phyloP scores from a whole-genome alignment of 2,797 vertebrate genomes.

The Channallabes apus region DNA sequence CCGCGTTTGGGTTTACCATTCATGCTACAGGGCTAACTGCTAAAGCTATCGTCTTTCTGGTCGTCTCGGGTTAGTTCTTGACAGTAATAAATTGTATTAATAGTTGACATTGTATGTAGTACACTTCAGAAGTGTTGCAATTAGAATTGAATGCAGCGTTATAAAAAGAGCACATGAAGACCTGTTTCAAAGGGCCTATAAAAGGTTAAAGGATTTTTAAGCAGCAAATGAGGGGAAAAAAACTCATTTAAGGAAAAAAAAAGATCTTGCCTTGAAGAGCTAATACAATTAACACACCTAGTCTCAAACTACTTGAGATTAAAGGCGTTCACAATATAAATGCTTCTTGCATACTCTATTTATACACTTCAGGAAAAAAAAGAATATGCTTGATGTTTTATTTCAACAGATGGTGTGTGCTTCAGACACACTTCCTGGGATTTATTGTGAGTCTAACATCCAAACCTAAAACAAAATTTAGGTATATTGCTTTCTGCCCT shows the following conservation, averaged over 20 bases:
- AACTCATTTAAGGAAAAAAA: background rate
- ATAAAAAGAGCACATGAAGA: background rate
- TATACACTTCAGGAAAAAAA: background rate
- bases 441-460: background rate
- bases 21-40: too few relatives aligned
- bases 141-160: background rate
- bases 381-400: background rate
- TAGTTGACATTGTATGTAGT: background rate
- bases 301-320: background rate
- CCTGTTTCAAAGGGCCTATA: background rate
- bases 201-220: background rate
- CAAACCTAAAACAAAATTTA: background rate
- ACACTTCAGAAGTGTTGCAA: background rate
- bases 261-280: background rate
- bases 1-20: too few relatives aligned
- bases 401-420: background rate
- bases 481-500: slow-evolving; percentile 4
- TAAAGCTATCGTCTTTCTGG: too few relatives aligned
- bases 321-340: slow-evolving; percentile 1
- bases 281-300: background rate
- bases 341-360: background rate
- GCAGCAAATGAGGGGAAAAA: background rate
- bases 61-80: too few relatives aligned
- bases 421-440: background rate
- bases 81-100: too few relatives aligned